A percentile compares a stretch with the other conserved stretches of the same genome.
Conservation (phyloP, 1,140 invertebrate genomes). For the Anastrepha obliqua region DNA sequence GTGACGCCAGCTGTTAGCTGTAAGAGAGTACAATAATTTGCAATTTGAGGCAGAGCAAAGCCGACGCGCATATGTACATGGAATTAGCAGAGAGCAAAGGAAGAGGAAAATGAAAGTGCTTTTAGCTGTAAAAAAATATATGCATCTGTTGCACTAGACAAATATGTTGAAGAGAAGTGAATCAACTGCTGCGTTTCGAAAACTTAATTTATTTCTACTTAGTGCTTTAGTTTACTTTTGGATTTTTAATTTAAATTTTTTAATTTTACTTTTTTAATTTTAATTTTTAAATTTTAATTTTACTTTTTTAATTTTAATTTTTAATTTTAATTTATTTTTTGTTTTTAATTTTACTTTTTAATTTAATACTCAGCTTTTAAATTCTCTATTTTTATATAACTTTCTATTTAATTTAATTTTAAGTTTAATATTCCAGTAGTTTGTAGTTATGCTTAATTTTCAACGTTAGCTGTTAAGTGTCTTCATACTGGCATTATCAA, state of each 20-base stretch:
- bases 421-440: conserved; percentile 40
- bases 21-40: background rate
- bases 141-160: background rate
- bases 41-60: background rate
- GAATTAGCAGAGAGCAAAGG: background rate
- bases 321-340: background rate
- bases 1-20: conserved; percentile 8
- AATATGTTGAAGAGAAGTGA: background rate
- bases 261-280: background rate
- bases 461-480: background rate
- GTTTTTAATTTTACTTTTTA: background rate
- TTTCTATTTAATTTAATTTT: background rate
- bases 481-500: conserved; percentile 1
- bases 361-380: background rate
- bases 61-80: background rate
- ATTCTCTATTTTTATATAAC: background rate
- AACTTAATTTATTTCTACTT: background rate
- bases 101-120: background rate
- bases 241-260: background rate
- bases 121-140: background rate
- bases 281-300: background rate
- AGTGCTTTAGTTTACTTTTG: background rate
- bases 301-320: background rate
- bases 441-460: conserved; percentile 1
- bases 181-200: background rate